A percentile compares a stretch with the other conserved stretches of the same genome.
These are phyloP conservation scores for Cyclura pinguis DNA, from an alignment of 2,797 vertebrate species.

Conservation along the genomic window DNA sequence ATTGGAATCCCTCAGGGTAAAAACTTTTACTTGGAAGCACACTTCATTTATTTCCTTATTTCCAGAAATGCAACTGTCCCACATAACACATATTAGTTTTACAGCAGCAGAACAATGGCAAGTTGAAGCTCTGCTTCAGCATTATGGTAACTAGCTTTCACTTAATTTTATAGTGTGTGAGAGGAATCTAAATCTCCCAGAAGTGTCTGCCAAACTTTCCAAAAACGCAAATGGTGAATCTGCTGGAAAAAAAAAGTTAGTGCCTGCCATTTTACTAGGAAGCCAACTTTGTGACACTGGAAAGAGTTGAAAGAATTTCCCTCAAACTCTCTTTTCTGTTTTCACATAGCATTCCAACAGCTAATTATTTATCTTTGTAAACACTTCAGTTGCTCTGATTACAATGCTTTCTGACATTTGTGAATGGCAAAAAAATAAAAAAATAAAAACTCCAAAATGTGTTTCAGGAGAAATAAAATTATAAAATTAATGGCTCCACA, in stretches of 20 bases:
- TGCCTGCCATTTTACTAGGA: slow-evolving; percentile 26
- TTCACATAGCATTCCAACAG: slow-evolving; percentile 29
- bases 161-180: slow-evolving; percentile 5
- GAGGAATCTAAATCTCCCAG: neutral
- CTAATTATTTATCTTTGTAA: slow-evolving; percentile 45
- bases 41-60: slow-evolving; percentile 4
- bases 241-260: neutral
- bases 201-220: neutral
- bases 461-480: slow-evolving; percentile 44
- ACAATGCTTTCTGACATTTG: slow-evolving; percentile 12
- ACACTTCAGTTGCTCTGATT: neutral
- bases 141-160: neutral
- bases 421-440: slow-evolving; percentile 33
- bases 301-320: slow-evolving; percentile 15
- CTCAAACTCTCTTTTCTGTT: neutral
- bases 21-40: neutral
- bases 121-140: neutral
- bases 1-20: neutral
- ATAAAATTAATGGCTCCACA: slow-evolving; percentile 11
- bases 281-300: slow-evolving; percentile 16
- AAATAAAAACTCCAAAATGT: slow-evolving; percentile 35
- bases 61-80: neutral
- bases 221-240: neutral
- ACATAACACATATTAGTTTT: neutral
- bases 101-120: neutral